Percentiles rank a stretch among this genome's conserved stretches.
phyloP scores from a whole-genome alignment of 2,113 vertebrate species.

The Calidris pygmaea region DNA sequence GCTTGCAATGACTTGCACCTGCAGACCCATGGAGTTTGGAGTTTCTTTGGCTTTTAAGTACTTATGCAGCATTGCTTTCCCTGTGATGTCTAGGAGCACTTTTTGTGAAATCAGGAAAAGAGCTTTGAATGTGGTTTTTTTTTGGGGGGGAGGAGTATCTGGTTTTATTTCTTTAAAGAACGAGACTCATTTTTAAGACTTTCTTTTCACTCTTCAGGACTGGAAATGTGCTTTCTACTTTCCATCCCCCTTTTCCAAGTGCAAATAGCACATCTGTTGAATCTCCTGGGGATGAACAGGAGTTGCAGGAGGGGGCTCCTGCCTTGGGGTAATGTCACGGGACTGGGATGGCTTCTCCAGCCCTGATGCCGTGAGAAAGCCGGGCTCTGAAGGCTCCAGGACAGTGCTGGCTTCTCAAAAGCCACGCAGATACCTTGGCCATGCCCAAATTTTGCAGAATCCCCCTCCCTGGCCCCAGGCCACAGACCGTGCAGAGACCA shows the following conservation, averaged over 20 bases:
- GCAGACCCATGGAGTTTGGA: not conserved
- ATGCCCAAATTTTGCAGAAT: not conserved
- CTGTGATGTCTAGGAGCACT: accelerated
- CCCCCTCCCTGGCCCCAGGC: not conserved
- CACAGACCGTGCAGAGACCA: not conserved
- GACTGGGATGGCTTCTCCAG: not conserved
- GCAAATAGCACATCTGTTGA: not conserved
- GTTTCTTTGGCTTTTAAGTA: not conserved
- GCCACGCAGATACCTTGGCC: no score
- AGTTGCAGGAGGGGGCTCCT: not conserved
- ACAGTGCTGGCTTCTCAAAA: not conserved
- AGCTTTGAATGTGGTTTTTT: accelerated
- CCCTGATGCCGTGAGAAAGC: not conserved
- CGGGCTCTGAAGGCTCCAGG: not conserved
- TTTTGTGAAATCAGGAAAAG: not conserved
- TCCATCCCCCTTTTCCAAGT: not conserved
- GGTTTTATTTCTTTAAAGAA: not conserved
- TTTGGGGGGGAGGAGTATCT: no score
- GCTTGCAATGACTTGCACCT: not conserved
- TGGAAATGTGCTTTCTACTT: not conserved
- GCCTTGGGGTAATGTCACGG: accelerated
- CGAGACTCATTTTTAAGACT: not conserved
- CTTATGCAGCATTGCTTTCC: not conserved
- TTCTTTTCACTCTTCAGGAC: not conserved
- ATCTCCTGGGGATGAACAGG: not conserved